Base-by-base conservation (phyloP, 2,797 vertebrate species). In the Pogoniulus pusillus region DNA sequence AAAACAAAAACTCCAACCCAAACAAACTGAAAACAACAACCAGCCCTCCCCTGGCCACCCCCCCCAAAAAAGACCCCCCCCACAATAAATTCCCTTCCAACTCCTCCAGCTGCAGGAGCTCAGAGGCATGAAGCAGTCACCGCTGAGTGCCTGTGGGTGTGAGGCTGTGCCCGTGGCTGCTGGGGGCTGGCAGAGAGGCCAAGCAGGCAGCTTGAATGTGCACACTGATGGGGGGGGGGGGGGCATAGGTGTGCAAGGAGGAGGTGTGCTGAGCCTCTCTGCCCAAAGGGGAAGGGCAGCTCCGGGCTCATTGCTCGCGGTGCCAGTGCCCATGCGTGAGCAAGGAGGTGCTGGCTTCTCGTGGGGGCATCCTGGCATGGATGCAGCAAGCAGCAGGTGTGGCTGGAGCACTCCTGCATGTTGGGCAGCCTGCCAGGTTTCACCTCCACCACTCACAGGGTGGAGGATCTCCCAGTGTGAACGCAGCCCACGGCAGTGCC, bases 1-100 rank as follows among this genome's bases (percentile, higher is more conserved):
- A 63, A 57, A 29, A 29, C 30, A 16, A 49, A 45, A 45, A 45
- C 11, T 26, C 51, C 32, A 41, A 41, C 39, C 41, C 97, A 96
- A 97, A 98, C 96, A 96, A 97, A 95, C 90, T 74, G 54, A 93
- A 97, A 92, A 91, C 89, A 96, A 96, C 94, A 97, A 94, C 76
- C 90, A 95, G 97, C 76, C 60, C 95, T 95, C 96, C 19, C 12
- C 23, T 49, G 47, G 39, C 30, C 39, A 30, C 53, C 53, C 26
- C 53, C 27, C 51, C 24, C 51, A 49, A 53, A 29, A 41, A 16
- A n/a, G n/a, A n/a, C n/a, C 41, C 15, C 16, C 15, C 16, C 6
- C 41, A 95, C 96, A 66, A 64, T 47, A 57, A 82, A 85, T 85
- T 87, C 93, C 88, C 73, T 94, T 95, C 70, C 82, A 78, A 57